Evolutionary conservation across 1,140 invertebrate genomes (phyloP).

Genomic region (Cydia strobilella): DNA sequence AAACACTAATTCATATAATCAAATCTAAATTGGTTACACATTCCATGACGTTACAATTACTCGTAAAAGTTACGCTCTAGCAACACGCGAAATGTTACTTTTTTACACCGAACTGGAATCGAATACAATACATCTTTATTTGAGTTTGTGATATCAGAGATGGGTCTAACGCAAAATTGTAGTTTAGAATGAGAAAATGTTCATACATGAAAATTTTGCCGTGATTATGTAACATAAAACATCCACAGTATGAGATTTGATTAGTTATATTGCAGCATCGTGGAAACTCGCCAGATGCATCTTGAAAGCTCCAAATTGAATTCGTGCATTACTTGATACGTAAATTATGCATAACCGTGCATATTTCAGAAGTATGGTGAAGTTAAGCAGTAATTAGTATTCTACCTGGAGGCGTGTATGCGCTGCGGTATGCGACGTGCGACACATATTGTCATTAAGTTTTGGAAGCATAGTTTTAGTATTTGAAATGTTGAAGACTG

Average conservation of each 20-base stretch:
- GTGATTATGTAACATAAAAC: background rate
- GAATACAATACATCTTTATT: too few relatives aligned
- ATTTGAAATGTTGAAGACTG: background rate
- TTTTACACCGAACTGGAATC: background rate
- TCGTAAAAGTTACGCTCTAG: background rate
- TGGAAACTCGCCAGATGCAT: background rate
- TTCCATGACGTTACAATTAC: background rate
- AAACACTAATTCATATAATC: background rate
- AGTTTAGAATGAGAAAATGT: too few relatives aligned
- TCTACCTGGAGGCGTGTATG: constrained; percentile 4
- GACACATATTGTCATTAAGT: background rate
- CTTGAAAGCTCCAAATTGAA: background rate
- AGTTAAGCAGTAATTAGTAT: constrained; percentile 19
- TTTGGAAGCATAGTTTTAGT: background rate
- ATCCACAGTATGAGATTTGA: background rate
- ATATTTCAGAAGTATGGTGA: background rate
- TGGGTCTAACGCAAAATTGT: too few relatives aligned
- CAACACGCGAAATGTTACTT: background rate
- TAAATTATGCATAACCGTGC: background rate
- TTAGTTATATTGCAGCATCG: background rate
- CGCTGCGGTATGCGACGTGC: background rate
- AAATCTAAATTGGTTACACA: background rate
- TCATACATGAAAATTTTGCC: background rate
- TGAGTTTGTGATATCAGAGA: too few relatives aligned
- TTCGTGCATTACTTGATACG: background rate